Conservation (phyloP, 2,113 vertebrate species). For the Nibea albiflora region DNA sequence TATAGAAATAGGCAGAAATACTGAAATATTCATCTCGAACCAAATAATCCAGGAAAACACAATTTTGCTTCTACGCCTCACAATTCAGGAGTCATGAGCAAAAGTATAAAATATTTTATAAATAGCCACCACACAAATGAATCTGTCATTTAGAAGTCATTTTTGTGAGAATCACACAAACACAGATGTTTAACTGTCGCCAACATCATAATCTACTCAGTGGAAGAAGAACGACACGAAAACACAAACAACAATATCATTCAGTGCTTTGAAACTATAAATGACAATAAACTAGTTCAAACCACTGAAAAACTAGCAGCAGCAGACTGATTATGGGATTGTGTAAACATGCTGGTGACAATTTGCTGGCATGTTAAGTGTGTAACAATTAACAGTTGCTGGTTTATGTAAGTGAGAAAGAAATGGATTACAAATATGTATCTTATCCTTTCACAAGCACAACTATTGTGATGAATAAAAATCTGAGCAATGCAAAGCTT, state of each 20-base stretch:
- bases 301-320: constrained; percentile 3
- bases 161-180: not conserved
- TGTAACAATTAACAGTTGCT: constrained; percentile 9
- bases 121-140: not conserved
- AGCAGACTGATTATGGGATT: not conserved
- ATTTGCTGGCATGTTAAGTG: constrained; percentile 7
- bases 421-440: constrained; percentile 18
- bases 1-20: constrained; percentile 44
- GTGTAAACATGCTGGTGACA: constrained; percentile 22
- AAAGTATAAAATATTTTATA: constrained; percentile 33
- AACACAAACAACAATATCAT: not conserved
- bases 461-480: not conserved
- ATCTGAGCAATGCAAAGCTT: constrained; percentile 5
- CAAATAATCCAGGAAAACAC: constrained; percentile 54
- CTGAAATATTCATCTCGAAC: constrained; percentile 71
- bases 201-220: not conserved
- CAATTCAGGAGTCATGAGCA: constrained; percentile 24
- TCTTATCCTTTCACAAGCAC: not conserved
- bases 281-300: not conserved
- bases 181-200: not conserved
- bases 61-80: constrained; percentile 63
- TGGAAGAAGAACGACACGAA: not conserved
- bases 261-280: not conserved
- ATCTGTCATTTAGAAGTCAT: not conserved
- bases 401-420: not conserved